Evolutionary conservation across 2,888 invertebrate species (phyloP), one percentile per base, ranked within the genome.

Genomic region (Watsonalla binaria): DNA sequence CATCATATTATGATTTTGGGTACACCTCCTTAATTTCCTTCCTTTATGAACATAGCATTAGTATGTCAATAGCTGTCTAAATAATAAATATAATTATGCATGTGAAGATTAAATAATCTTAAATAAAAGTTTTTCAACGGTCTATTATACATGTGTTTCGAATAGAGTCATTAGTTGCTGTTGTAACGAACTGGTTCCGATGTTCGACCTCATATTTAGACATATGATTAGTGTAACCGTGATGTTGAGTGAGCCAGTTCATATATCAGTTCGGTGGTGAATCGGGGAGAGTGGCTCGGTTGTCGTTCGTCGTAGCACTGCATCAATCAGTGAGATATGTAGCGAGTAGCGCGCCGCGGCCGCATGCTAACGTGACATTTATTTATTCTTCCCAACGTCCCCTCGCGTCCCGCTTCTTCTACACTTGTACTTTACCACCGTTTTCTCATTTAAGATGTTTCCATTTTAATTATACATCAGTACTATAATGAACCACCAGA

Each of bases 311-410:
- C 76, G 63, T 67, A 65, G 72, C 71, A 68, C 69, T 81, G 79
- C 80, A 82, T 89, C 88, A 86, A 83, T 87, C 87, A 87, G 74
- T 74, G 74, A 74, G 76, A 72, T 70, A 75, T 72, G 75, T 71
- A 72, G 72, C 65, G 59, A 73, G 68, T 58, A 70, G 72, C 62
- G 67, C 73, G 49, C 49, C 73, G 70, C 73, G 63, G 60, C 61
- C 66, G 74, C 72, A 69, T 66, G 76, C 73, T 82, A 86, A 84
- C 77, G 76, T 82, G 88, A 85, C 87, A 79, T 86, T 86, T 86
- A 90, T 90, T 86, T 87, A 90, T 89, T 84, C 80, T 76, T 69
- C 70, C 73, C 80, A 80, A 82, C 88, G 85, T 84, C 78, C 74
- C 80, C 79, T 83, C 85, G 74, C 82, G 84, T 83, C 73, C 69